phyloP scores from a whole-genome alignment of 2,888 invertebrate species.

The Margaritifera margaritifera region DNA sequence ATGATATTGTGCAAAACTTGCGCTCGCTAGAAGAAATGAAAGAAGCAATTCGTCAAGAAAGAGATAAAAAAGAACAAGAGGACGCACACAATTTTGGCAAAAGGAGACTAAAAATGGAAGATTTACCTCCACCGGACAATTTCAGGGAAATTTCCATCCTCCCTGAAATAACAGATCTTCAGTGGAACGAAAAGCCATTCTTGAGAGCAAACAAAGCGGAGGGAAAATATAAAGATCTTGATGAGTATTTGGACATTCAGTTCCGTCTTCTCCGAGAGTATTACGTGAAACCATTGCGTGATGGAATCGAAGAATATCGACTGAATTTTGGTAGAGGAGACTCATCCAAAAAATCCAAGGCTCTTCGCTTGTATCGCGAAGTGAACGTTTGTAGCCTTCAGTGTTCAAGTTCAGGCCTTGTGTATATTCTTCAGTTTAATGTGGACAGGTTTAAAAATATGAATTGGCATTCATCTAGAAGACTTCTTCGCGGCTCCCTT shows the following conservation, averaged over 20 bases:
- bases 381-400: conserved; percentile 58
- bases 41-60: conserved; percentile 6
- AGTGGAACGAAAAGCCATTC: conserved; percentile 69
- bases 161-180: conserved; percentile 69
- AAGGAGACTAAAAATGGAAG: conserved; percentile 1
- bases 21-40: conserved; percentile 2
- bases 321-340: conserved; percentile 11
- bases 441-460: conserved; percentile 26
- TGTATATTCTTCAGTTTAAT: conserved; percentile 55
- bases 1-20: not conserved
- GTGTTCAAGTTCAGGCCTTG: conserved; percentile 50
- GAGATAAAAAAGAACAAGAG: not conserved
- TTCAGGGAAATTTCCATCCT: conserved; percentile 42
- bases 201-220: conserved; percentile 78
- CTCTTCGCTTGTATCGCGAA: conserved; percentile 58
- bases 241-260: conserved; percentile 85
- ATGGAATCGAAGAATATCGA: conserved; percentile 79
- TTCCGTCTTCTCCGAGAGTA: conserved; percentile 87
- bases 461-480: conserved; percentile 75
- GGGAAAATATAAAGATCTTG: conserved; percentile 79
- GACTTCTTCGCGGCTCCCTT: conserved; percentile 83
- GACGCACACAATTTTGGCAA: not conserved
- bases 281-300: conserved; percentile 82
- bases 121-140: conserved; percentile 28
- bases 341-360: conserved; percentile 27